Conservation (phyloP, 1,140 invertebrate species). For the Coptotermes formosanus region DNA sequence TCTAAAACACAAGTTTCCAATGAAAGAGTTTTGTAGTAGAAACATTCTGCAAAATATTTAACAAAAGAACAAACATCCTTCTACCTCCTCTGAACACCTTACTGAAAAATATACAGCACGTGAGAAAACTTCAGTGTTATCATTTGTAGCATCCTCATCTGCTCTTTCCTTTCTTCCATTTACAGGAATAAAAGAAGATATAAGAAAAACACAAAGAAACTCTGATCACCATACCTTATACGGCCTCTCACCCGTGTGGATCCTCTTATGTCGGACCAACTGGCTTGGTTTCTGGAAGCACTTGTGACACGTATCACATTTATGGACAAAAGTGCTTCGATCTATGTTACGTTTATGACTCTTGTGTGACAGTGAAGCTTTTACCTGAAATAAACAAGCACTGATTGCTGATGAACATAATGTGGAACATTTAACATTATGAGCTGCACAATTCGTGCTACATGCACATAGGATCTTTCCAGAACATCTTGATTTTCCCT, state of each 20-base stretch:
- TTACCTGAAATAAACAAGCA: constrained; percentile 33
- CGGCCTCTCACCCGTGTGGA: constrained; percentile 66
- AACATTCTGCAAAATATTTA: not conserved
- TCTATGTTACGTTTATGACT: constrained; percentile 33
- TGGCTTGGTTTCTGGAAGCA: constrained; percentile 59
- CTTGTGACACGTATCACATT: constrained; percentile 57
- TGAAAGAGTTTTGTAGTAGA: not conserved
- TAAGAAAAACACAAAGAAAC: not conserved
- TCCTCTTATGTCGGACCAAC: constrained; percentile 57
- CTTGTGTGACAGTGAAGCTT: constrained; percentile 34
- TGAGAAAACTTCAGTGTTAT: not conserved
- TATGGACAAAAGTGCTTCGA: constrained; percentile 40
- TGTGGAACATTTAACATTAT: too few relatives aligned
- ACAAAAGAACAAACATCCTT: too few relatives aligned
- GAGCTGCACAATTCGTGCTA: too few relatives aligned
- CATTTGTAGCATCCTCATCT: not conserved
- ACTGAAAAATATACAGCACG: not conserved
- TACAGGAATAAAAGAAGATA: not conserved
- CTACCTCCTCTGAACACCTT: not conserved
- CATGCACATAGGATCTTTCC: too few relatives aligned
- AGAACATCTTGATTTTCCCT: too few relatives aligned
- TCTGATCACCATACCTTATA: constrained; percentile 52
- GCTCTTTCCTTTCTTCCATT: too few relatives aligned
- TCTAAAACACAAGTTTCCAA: not conserved
- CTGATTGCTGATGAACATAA: too few relatives aligned